These are phyloP conservation scores for Camponotus floridanus DNA, from an alignment of 1,140 invertebrate species.

Conservation along the genomic window DNA sequence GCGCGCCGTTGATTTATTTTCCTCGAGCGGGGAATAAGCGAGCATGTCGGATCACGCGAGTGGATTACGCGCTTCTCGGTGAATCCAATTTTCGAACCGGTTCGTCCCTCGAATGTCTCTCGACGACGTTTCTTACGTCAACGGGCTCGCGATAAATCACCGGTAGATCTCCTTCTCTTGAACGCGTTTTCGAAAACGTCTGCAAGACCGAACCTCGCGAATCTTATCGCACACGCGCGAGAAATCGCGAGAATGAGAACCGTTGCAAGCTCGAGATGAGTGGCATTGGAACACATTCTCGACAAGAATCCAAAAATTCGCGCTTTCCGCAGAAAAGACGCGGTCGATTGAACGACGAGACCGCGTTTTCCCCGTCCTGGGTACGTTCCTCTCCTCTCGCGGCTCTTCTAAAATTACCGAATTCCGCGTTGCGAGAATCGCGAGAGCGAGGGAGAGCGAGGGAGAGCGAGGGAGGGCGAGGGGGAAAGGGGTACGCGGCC, in stretches of 20 bases:
- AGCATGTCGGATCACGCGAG: not conserved
- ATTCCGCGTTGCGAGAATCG: not conserved
- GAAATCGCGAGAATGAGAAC: conserved; percentile 2
- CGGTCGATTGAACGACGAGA: conserved; percentile 16
- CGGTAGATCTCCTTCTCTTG: not conserved
- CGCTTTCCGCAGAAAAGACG: conserved; percentile 8
- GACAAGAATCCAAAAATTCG: conserved; percentile 42
- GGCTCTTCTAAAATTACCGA: conserved; percentile 20
- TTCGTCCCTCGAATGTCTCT: not conserved
- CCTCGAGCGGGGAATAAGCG: not conserved
- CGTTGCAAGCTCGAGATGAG: conserved; percentile 24
- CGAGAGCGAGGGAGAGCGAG: conserved; percentile 5
- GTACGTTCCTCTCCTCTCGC: too few relatives aligned
- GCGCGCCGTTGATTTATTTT: conserved; percentile 30
- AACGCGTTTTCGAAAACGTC: not conserved
- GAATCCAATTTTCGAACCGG: not conserved
- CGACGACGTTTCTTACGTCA: not conserved
- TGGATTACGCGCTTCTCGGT: not conserved
- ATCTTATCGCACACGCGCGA: too few relatives aligned
- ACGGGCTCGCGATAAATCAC: not conserved
- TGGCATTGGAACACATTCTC: conserved; percentile 16
- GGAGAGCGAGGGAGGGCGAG: not conserved
- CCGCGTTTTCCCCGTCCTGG: not conserved
- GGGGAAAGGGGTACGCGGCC: not conserved
- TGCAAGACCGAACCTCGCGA: too few relatives aligned